phyloP scores from a whole-genome alignment of 2,797 vertebrate genomes.

The Dendrocincla tyrannina region DNA sequence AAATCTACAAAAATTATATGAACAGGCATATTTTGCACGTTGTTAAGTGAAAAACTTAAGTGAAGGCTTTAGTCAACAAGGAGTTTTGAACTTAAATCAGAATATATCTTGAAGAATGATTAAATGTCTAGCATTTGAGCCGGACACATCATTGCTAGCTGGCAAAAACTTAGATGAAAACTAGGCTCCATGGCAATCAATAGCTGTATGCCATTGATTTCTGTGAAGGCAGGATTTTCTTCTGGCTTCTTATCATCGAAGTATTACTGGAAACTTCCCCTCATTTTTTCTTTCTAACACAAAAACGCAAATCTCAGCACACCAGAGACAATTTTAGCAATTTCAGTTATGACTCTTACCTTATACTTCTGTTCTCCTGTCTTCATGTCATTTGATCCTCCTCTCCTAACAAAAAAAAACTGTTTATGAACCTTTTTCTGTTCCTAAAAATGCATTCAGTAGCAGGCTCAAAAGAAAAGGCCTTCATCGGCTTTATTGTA shows the following conservation, averaged over 20 bases:
- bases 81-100: not conserved
- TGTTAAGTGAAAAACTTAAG: not conserved
- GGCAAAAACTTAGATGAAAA: not conserved
- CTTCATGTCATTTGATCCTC: not conserved
- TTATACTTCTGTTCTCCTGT: not conserved
- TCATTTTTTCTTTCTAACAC: not conserved
- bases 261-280: not conserved
- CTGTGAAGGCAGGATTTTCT: not conserved
- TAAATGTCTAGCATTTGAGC: not conserved
- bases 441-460: not conserved
- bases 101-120: not conserved
- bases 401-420: not conserved
- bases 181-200: not conserved
- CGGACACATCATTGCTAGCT: not conserved
- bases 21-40: not conserved
- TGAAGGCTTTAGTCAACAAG: not conserved
- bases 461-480: not conserved
- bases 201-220: constrained; percentile 5
- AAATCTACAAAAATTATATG: not conserved
- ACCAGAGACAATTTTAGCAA: not conserved
- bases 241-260: not conserved
- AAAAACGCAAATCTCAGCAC: not conserved
- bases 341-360: not conserved
- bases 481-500: not conserved
- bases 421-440: not conserved